A percentile compares a stretch with the other conserved stretches of the same genome.
phyloP scores from a whole-genome alignment of 2,113 vertebrate species.

The Phyllostomus discolor region DNA sequence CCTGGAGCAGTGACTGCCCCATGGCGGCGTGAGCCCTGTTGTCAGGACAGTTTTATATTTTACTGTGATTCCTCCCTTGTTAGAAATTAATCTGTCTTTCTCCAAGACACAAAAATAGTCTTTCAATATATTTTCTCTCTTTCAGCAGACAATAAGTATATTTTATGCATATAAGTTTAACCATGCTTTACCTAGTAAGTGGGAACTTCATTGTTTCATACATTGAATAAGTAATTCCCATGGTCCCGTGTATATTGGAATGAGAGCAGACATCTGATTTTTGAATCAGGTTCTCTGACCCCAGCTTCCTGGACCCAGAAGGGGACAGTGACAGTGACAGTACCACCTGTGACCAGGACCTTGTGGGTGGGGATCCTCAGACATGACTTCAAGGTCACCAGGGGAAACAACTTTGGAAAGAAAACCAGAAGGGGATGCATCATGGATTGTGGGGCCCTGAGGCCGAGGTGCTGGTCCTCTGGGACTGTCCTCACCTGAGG shows the following conservation, averaged over 20 bases:
- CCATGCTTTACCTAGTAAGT: background rate
- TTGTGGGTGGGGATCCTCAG: background rate
- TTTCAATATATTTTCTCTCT: background rate
- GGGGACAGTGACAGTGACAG: background rate
- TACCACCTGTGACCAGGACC: background rate
- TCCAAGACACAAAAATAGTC: background rate
- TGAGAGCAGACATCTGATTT: background rate
- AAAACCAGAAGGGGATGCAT: no score
- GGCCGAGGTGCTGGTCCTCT: no score
- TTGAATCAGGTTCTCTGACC: background rate
- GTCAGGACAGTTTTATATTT: no score
- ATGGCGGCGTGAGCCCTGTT: background rate
- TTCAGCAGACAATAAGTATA: background rate
- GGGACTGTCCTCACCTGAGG: no score
- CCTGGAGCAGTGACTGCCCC: background rate
- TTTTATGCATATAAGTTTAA: background rate
- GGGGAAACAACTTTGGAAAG: no score
- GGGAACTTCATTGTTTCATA: no score
- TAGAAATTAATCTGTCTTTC: background rate
- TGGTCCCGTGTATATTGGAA: no score
- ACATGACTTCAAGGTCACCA: no score
- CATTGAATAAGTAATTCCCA: no score
- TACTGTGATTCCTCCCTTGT: no score
- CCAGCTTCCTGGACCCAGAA: no score
- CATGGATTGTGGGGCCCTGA: no score